Conservation (phyloP, 2,797 vertebrate genomes). For the Denticeps clupeoides region DNA sequence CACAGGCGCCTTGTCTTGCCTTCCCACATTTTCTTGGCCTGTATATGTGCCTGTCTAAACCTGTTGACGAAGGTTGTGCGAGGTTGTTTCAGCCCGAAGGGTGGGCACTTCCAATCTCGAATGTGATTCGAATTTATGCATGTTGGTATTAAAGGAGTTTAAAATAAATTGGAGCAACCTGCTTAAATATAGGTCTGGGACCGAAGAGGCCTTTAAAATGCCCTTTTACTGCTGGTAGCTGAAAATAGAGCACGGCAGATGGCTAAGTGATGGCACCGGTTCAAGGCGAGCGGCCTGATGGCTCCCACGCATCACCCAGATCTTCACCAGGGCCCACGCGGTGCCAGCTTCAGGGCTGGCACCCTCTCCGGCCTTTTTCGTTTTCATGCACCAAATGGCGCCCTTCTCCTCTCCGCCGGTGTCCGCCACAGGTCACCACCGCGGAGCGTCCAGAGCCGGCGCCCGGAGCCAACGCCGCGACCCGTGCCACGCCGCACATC, state of each 20-base stretch:
- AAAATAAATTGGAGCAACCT: too few species aligned
- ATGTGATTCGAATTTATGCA: too few species aligned
- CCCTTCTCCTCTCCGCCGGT: constrained; percentile 9
- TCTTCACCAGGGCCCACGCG: constrained; percentile 35
- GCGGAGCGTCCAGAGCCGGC: neutral
- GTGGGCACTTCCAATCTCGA: too few species aligned
- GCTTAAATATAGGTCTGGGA: neutral
- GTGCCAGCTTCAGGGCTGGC: constrained; percentile 29
- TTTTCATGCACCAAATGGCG: constrained; percentile 33
- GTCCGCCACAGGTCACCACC: constrained; percentile 18
- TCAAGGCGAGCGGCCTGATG: constrained; percentile 47
- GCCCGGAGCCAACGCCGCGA: neutral
- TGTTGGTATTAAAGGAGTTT: too few species aligned
- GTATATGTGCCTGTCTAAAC: too few species aligned
- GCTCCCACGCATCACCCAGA: constrained; percentile 42
- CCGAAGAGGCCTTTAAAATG: constrained; percentile 17
- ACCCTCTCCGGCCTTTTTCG: constrained; percentile 32
- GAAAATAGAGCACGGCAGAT: constrained; percentile 64
- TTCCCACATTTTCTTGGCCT: too few species aligned
- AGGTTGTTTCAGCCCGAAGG: too few species aligned
- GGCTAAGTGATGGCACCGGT: constrained; percentile 46
- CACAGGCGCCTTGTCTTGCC: too few species aligned
- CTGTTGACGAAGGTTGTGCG: too few species aligned
- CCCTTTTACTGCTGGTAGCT: constrained; percentile 32
- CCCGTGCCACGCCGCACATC: neutral